Base-by-base conservation (phyloP, 64 coral and sea anemone genomes). In the Montipora sp. region DNA sequence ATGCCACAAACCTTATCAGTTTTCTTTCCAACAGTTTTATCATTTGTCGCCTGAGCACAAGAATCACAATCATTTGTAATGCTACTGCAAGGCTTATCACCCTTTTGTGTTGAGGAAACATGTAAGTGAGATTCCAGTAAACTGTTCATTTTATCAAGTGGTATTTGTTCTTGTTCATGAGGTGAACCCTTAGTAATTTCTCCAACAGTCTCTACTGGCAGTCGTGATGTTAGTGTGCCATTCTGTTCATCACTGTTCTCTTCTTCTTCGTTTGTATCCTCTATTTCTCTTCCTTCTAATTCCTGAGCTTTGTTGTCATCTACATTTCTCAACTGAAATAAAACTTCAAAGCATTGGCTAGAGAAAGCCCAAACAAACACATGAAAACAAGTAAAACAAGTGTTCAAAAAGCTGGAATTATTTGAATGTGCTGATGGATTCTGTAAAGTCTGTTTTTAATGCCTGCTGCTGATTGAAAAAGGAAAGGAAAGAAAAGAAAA, bases 121-220 rank as follows among this genome's bases (percentile, higher is more conserved):
- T 8, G 5, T 22, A 50, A 67, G 47, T 76, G 66, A 16, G 67
- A 83, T 5, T 58, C 65, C 43, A 77, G 43, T 43, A 27, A 23
- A 71, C 14, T 23, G 3, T 72, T 53, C 55, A 50, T 51, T 71
- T 49, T 23, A 61, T 57, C 86, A 58, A 83, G 27, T 21, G 8
- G 48, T 4, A 73, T 73, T 77, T 81, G 24, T 67, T 84, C 23
- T 79, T 49, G 48, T 63, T 11, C 24, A 71, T 53, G 63, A 23
- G 51, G 50, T 77, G 75, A 47, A 47, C 19, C 80, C 2, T 70
- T 36, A 11, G 57, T 47, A 3, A 77, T 5, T 16, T 57, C 47
- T n/a, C 90, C 95, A 49, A 92, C 77, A 63, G 88, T 74, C 49
- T 93, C 75, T 80, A 59, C 76, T 21, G 91, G 57, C 45, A 96